Evolutionary conservation across 2,888 invertebrate species (phyloP).

Genomic region (Nomada goodeniana): DNA sequence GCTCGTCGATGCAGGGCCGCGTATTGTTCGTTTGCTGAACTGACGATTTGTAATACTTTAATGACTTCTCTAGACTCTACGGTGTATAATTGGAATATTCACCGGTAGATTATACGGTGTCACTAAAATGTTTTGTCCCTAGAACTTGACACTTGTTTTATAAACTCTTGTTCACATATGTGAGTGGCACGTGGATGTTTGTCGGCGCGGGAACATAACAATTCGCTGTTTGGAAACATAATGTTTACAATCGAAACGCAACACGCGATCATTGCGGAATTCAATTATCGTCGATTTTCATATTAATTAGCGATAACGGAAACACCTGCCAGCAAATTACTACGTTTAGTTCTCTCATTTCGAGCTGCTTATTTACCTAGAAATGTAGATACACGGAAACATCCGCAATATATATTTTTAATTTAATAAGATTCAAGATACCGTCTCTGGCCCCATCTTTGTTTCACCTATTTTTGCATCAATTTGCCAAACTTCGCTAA

Average conservation of each 20-base stretch:
- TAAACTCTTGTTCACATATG: background rate
- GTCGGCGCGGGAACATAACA: background rate
- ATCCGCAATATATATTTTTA: background rate
- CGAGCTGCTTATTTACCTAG: background rate
- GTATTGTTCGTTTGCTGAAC: too few species aligned
- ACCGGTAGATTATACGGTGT: too few species aligned
- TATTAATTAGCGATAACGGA: conserved; percentile 3
- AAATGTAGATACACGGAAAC: background rate
- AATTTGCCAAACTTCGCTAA: conserved; percentile 14
- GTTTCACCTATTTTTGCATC: conserved; percentile 22
- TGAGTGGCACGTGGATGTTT: background rate
- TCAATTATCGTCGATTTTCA: conserved; percentile 1
- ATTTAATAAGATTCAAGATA: conserved; percentile 1
- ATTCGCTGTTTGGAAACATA: conserved; percentile 30
- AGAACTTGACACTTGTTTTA: background rate
- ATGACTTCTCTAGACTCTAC: too few species aligned
- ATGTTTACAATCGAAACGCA: conserved; percentile 16
- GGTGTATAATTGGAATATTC: too few species aligned
- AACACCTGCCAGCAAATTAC: background rate
- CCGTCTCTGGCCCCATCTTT: conserved; percentile 35
- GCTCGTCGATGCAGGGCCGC: too few species aligned
- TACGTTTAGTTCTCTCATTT: background rate
- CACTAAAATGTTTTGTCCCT: too few species aligned
- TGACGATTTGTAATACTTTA: too few species aligned
- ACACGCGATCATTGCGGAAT: conserved; percentile 8